Conservation (phyloP, 2,888 invertebrate genomes). For the Pachymerium ferrugineum region DNA sequence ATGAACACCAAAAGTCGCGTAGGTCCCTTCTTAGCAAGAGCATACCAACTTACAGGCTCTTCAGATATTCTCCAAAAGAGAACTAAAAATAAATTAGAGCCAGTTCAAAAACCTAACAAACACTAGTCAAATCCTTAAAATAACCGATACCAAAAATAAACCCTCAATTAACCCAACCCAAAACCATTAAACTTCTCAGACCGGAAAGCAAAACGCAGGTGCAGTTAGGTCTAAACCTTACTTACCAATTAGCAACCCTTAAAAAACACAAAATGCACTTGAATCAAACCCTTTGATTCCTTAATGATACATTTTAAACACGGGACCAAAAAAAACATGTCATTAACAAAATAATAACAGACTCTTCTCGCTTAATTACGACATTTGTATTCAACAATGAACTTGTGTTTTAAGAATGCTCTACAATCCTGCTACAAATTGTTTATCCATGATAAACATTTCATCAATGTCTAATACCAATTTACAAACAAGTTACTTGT, state of each 20-base stretch:
- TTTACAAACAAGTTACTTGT: not conserved
- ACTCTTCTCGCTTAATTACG: not conserved
- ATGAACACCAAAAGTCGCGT: no score
- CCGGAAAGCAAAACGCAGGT: not conserved
- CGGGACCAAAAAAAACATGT: not conserved
- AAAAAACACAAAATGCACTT: not conserved
- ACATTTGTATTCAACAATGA: not conserved
- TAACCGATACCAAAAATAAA: not conserved
- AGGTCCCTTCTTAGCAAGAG: no score
- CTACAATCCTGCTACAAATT: not conserved
- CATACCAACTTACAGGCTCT: no score
- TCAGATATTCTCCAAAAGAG: no score
- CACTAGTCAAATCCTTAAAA: no score
- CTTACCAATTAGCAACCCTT: slow-evolving; percentile 2
- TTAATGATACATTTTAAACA: not conserved
- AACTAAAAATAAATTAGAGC: no score
- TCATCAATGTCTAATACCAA: not conserved
- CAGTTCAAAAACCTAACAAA: no score
- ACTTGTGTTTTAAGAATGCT: not conserved
- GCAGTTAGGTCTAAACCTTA: not conserved
- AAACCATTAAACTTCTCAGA: not conserved
- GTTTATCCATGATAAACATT: not conserved
- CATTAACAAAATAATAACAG: not conserved
- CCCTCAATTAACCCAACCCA: not conserved
- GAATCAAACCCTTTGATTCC: slow-evolving; percentile 2